Evolutionary conservation across 2,113 vertebrate species (phyloP).

Genomic region (Nothobranchius furzeri): DNA sequence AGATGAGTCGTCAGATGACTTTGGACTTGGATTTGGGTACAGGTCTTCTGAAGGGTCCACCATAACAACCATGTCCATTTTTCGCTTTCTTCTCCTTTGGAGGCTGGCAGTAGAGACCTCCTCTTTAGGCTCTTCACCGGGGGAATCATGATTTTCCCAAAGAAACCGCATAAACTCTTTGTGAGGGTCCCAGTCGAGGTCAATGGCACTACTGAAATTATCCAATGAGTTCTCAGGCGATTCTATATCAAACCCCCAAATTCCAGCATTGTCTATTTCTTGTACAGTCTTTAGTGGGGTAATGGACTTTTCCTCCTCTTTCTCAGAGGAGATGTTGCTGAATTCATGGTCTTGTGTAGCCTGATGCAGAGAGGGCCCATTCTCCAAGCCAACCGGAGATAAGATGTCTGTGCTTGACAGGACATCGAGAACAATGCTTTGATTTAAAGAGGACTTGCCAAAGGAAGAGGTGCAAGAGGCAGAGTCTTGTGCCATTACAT

Average conservation of each 20-base stretch:
- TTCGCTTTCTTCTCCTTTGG: constrained; percentile 90
- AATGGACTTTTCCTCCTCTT: constrained; percentile 90
- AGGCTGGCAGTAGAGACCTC: constrained; percentile 52
- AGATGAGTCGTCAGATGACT: constrained; percentile 82
- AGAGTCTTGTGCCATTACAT: constrained; percentile 78
- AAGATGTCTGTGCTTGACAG: constrained; percentile 84
- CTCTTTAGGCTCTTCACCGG: constrained; percentile 81
- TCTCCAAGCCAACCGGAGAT: constrained; percentile 86
- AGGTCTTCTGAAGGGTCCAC: constrained; percentile 90
- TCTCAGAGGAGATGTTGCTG: constrained; percentile 81
- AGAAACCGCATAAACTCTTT: constrained; percentile 94
- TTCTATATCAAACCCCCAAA: constrained; percentile 83
- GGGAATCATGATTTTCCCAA: constrained; percentile 86
- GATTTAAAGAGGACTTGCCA: constrained; percentile 53
- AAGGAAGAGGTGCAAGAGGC: constrained; percentile 63
- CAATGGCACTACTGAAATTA: constrained; percentile 81
- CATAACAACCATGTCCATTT: constrained; percentile 95
- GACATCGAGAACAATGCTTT: constrained; percentile 85
- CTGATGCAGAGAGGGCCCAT: constrained; percentile 90
- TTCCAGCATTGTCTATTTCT: constrained; percentile 82
- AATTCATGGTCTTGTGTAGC: constrained; percentile 84
- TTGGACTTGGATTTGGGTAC: constrained; percentile 82
- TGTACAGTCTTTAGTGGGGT: constrained; percentile 87
- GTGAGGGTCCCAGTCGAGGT: constrained; percentile 88
- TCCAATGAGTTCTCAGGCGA: constrained; percentile 88